phyloP scores from a whole-genome alignment of 2,113 vertebrate genomes.

The Hemiscyllium ocellatum region DNA sequence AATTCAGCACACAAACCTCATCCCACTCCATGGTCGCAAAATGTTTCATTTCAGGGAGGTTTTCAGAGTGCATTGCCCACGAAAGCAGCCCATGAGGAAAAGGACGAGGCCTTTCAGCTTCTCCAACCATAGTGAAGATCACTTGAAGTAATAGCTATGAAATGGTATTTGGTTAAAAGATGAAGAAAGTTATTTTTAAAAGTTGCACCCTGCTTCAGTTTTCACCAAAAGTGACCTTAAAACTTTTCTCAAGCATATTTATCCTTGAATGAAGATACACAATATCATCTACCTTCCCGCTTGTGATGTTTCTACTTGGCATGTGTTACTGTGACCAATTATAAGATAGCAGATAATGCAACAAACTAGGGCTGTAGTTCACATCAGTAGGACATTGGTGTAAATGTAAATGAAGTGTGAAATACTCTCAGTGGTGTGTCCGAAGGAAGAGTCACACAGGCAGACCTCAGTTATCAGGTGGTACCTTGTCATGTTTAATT shows the following conservation, averaged over 20 bases:
- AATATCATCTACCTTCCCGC: background rate
- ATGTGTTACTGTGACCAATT: background rate
- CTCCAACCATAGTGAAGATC: background rate
- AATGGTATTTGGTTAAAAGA: background rate
- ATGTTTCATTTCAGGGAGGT: background rate
- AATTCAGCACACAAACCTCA: background rate
- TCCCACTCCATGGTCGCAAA: background rate
- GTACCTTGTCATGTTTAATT: background rate
- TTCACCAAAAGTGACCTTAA: background rate
- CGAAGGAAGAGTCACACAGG: background rate
- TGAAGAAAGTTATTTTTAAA: background rate
- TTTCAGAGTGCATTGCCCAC: background rate
- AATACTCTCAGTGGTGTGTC: too few relatives aligned
- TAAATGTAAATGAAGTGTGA: background rate
- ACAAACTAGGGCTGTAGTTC: background rate
- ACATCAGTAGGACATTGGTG: background rate
- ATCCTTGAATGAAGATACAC: background rate
- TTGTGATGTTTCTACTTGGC: background rate
- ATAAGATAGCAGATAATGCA: background rate
- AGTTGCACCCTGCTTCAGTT: background rate
- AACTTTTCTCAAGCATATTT: background rate
- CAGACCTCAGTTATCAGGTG: background rate
- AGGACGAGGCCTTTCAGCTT: background rate
- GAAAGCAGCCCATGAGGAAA: background rate
- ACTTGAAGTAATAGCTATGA: background rate